Conservation (phyloP, 2,113 vertebrate genomes). For the Vanacampus margaritifer region DNA sequence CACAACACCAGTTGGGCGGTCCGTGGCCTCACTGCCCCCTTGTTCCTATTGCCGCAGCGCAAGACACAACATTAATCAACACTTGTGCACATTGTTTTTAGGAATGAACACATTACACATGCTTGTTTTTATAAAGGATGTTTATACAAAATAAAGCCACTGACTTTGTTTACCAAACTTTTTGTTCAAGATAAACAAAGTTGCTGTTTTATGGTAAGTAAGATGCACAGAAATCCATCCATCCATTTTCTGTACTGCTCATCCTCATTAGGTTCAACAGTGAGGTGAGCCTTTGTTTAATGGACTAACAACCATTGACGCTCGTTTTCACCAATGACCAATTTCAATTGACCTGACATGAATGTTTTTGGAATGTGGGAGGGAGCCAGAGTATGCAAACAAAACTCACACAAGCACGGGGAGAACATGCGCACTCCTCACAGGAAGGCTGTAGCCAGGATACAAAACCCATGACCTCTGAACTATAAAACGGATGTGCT, state of each 20-base stretch:
- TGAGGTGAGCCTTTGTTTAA: no score
- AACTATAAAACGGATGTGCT: no score
- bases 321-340: no score
- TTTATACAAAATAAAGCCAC: not conserved
- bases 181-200: not conserved
- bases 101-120: not conserved
- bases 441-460: no score
- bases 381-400: no score
- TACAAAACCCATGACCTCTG: no score
- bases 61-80: slow-evolving; percentile 5
- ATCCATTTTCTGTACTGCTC: not conserved
- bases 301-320: no score
- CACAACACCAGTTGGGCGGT: slow-evolving; percentile 85
- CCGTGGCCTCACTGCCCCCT: slow-evolving; percentile 71
- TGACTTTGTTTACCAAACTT: not conserved
- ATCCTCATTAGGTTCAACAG: no score
- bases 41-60: slow-evolving; percentile 3
- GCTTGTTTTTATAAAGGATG: not conserved
- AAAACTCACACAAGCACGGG: no score
- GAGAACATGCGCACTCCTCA: no score
- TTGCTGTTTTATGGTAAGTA: not conserved
- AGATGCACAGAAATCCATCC: not conserved
- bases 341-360: no score
- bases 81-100: not conserved
- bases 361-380: no score